A percentile compares a stretch with the other conserved stretches of the same genome.
phyloP scores from a whole-genome alignment of 2,888 invertebrate genomes.

The Hybos culiciformis region DNA sequence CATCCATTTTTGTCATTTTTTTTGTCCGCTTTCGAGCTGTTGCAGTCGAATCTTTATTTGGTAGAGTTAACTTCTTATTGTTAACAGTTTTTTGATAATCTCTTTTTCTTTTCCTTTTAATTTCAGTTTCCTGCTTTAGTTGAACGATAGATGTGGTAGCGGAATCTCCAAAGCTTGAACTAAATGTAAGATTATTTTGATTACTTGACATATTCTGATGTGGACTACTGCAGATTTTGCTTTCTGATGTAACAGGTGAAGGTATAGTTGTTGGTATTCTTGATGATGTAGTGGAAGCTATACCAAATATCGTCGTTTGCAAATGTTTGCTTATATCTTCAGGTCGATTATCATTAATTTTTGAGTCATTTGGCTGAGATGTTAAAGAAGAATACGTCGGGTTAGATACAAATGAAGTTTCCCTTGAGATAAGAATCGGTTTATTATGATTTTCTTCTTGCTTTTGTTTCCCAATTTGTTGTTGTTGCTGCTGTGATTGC shows the following conservation, averaged over 20 bases:
- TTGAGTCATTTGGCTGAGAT: constrained; percentile 7
- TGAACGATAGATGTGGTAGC: not conserved
- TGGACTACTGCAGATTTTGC: constrained; percentile 6
- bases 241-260: constrained; percentile 8
- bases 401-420: constrained; percentile 45
- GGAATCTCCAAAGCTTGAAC: not conserved
- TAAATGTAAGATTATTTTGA: not conserved
- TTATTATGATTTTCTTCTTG: not conserved
- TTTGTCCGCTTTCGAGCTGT: constrained; percentile 64
- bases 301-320: too few species aligned
- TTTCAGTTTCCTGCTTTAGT: not conserved
- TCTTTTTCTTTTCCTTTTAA: not conserved
- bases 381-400: constrained; percentile 19
- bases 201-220: constrained; percentile 6
- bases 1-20: constrained; percentile 73
- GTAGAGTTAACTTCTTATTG: constrained; percentile 20
- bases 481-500: constrained; percentile 27
- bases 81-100: not conserved
- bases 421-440: constrained; percentile 34
- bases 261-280: constrained; percentile 9
- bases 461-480: constrained; percentile 36
- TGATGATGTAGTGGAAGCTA: constrained; percentile 15
- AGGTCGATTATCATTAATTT: not conserved
- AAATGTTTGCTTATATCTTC: too few species aligned
- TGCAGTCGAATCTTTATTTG: constrained; percentile 49